Percentiles rank a stretch among this genome's conserved stretches.
These are phyloP conservation scores for Hyperoodon ampullatus DNA, from an alignment of 2,113 vertebrate genomes.

Conservation along the genomic window DNA sequence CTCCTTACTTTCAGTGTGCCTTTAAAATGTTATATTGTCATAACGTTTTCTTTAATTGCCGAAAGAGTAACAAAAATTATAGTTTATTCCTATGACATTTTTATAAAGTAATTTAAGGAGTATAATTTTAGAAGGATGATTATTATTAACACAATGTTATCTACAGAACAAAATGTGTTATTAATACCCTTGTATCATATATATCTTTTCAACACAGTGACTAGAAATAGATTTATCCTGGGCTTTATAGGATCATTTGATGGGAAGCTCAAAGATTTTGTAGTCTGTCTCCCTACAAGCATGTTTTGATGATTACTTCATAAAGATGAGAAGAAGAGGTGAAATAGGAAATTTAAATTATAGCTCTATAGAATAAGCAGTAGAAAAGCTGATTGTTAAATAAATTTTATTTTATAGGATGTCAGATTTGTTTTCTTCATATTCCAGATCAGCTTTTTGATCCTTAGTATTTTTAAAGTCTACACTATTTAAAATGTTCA, in stretches of 20 bases:
- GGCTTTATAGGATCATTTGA: background rate
- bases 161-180: background rate
- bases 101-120: conserved; percentile 24
- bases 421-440: conserved; percentile 21
- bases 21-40: background rate
- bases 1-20: background rate
- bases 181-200: background rate
- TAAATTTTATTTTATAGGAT: conserved; percentile 33
- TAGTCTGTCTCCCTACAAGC: background rate
- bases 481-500: background rate
- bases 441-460: background rate
- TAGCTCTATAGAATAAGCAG: background rate
- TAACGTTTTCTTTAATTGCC: background rate
- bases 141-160: background rate
- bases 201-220: background rate
- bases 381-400: conserved; percentile 14
- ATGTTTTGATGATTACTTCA: conserved; percentile 47
- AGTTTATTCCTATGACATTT: background rate
- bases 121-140: background rate
- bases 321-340: background rate
- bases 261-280: background rate
- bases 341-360: conserved; percentile 42
- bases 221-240: background rate
- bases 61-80: background rate
- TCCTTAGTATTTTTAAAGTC: background rate